Percentiles rank a stretch among this genome's conserved stretches.
phyloP scores from a whole-genome alignment of 2,113 vertebrate species.

The Sceloporus undulatus region DNA sequence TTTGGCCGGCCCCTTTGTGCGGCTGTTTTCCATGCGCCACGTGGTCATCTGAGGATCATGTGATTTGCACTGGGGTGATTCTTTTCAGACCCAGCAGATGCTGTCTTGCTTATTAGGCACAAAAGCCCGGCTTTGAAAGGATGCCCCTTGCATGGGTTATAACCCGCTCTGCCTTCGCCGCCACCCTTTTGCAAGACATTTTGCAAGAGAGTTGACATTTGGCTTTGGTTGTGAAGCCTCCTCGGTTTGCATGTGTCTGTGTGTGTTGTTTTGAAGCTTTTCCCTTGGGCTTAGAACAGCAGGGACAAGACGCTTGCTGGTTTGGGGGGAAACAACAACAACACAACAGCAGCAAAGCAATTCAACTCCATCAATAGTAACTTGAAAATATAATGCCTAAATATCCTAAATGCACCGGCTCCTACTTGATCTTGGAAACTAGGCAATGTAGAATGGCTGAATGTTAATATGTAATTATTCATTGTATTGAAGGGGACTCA shows the following conservation, averaged over 20 bases:
- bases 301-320: background rate
- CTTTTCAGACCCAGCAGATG: conserved; percentile 54
- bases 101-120: conserved; percentile 27
- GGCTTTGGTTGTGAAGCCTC: background rate
- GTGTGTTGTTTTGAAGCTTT: background rate
- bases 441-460: too few species aligned
- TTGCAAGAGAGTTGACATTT: background rate
- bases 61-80: conserved; percentile 68
- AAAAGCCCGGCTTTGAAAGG: background rate
- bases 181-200: background rate
- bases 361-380: background rate
- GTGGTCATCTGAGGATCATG: conserved; percentile 37
- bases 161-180: background rate
- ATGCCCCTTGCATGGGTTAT: background rate
- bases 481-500: too few species aligned
- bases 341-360: background rate
- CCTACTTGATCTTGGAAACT: too few species aligned
- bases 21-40: conserved; percentile 20
- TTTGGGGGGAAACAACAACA: too few species aligned
- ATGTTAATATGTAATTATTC: too few species aligned
- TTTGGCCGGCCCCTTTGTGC: conserved; percentile 25
- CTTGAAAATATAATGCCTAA: too few species aligned
- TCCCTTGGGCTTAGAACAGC: background rate
- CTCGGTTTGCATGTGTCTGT: background rate
- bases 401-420: too few species aligned